phyloP scores from a whole-genome alignment of 1,140 invertebrate genomes.

The Idris sp. region DNA sequence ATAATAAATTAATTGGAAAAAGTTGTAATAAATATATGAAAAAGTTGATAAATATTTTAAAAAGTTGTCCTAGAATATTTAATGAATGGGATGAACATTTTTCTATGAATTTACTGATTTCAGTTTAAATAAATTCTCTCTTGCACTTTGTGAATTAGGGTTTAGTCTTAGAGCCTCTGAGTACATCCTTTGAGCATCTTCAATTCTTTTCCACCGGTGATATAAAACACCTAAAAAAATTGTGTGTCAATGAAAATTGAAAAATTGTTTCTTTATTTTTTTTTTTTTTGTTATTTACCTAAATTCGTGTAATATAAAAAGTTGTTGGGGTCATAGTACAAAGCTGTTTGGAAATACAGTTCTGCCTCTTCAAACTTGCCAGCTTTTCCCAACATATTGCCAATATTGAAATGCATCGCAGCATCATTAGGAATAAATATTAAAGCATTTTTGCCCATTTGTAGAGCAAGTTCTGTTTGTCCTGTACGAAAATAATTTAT shows the following conservation, averaged over 20 bases:
- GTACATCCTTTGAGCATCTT: conserved; percentile 87
- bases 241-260: conserved; percentile 1
- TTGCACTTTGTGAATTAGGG: conserved; percentile 82
- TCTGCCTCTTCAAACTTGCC: conserved; percentile 88
- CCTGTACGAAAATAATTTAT: conserved; percentile 71
- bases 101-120: conserved; percentile 8
- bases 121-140: conserved; percentile 82
- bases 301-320: conserved; percentile 91
- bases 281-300: no score
- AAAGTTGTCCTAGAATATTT: no score
- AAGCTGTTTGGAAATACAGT: conserved; percentile 86
- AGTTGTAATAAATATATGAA: no score
- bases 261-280: no score
- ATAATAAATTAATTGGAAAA: no score
- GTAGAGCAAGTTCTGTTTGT: conserved; percentile 83
- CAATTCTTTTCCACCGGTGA: conserved; percentile 92
- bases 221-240: conserved; percentile 91
- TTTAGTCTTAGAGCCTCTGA: conserved; percentile 85
- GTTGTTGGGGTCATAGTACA: conserved; percentile 83
- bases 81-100: no score
- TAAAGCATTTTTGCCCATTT: conserved; percentile 84
- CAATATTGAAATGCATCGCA: conserved; percentile 90
- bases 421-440: conserved; percentile 84
- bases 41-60: no score
- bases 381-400: conserved; percentile 92